Base-by-base conservation (phyloP, 2,888 invertebrate genomes). In the Pterostichus niger region DNA sequence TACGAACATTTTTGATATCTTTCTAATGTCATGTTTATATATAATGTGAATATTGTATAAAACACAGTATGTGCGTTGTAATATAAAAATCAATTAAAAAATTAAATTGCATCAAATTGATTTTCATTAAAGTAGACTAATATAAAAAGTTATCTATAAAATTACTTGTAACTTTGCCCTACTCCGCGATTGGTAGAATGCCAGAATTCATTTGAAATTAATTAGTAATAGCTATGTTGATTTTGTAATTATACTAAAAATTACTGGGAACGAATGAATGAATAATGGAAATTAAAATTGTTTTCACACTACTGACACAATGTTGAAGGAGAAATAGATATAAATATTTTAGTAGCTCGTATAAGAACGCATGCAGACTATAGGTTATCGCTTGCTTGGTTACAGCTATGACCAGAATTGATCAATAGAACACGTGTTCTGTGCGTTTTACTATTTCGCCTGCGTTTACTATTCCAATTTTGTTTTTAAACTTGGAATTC, bases 221-320 rank as follows among this genome's bases (percentile, higher is more conserved):
- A 64, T 73, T 46, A 73, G 49, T 73, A 73, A 73, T 49, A 73
- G 73, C 73, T 9, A 73, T 73, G 73, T 73, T 73, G 73, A 73
- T 73, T 73, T 73, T 73, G 73, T 73, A 73, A 73, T 73, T 73
- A 73, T 46, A 73, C 73, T 73, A 73, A 73, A 73, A 73, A 73
- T 46, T 73, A 73, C 73, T 73, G 7, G 73, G 73, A 73, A 73
- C 73, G 49, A 73, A 46, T 49, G 73, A 73, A 73, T 73, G 64
- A 64, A 64, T 64, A 64, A 64, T 64, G 64, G 31, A 73, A 73
- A 73, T 73, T 73, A 73, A 73, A 46, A 73, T 31, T 73, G 73
- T 73, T 73, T 73, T 73, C 73, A 73, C 73, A 73, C 44, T 73
- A 73, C 15, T 40, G 17, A 68, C 68, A 44, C 68, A 11, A 68